phyloP scores from a whole-genome alignment of 2,113 vertebrate genomes.

The Pygathrix nemaeus region DNA sequence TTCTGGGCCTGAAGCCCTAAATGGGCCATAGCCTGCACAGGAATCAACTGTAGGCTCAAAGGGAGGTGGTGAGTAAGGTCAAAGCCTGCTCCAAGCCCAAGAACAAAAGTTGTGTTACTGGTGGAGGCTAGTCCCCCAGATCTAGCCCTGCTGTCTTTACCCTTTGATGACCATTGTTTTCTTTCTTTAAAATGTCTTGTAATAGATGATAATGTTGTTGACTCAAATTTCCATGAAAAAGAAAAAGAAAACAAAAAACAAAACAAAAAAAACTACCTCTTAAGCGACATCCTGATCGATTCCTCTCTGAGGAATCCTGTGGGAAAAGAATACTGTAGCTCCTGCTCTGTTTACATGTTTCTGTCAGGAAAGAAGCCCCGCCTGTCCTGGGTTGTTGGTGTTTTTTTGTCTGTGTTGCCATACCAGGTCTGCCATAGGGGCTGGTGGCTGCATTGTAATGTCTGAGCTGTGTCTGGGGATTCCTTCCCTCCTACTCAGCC shows the following conservation, averaged over 20 bases:
- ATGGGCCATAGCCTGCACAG: background rate
- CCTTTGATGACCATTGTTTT: slow-evolving; percentile 82
- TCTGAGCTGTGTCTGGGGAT: slow-evolving; percentile 59
- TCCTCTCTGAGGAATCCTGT: slow-evolving; percentile 85
- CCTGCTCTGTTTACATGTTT: slow-evolving; percentile 77
- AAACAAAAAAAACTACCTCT: slow-evolving; percentile 92
- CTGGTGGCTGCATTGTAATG: slow-evolving; percentile 66
- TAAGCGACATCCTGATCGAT: slow-evolving; percentile 87
- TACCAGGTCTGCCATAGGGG: slow-evolving; percentile 40
- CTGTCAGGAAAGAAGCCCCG: slow-evolving; percentile 1
- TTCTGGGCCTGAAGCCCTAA: background rate
- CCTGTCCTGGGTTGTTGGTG: slow-evolving; percentile 58
- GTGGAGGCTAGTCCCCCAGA: slow-evolving; percentile 57
- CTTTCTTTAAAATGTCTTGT: slow-evolving; percentile 87
- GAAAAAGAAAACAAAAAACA: background rate
- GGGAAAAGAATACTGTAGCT: slow-evolving; percentile 84
- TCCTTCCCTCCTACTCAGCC: slow-evolving; percentile 50
- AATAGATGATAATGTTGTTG: slow-evolving; percentile 87
- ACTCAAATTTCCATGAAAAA: slow-evolving; percentile 88
- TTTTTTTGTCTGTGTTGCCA: slow-evolving; percentile 66
- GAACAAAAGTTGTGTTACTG: slow-evolving; percentile 37
- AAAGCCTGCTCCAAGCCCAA: slow-evolving; percentile 28
- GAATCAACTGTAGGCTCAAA: background rate
- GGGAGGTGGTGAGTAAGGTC: background rate
- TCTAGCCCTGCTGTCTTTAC: slow-evolving; percentile 60